A percentile compares a stretch with the other conserved stretches of the same genome.
Evolutionary conservation across 2,113 vertebrate genomes (phyloP).

Genomic region (Cochlearius cochlearius): DNA sequence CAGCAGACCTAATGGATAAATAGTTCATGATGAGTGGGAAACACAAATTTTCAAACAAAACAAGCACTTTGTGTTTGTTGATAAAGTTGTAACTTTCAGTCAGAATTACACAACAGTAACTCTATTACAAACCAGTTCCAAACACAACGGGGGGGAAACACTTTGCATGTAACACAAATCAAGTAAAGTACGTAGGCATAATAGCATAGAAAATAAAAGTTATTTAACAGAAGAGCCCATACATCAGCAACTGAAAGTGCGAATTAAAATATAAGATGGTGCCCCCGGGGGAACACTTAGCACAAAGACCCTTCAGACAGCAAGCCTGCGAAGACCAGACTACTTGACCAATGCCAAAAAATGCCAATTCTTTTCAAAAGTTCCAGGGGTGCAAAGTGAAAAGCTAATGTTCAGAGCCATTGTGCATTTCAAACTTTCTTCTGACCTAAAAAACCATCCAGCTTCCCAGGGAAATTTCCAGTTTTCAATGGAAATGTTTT

Average conservation of each 20-base stretch:
- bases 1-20: background rate
- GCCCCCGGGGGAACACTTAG: conserved; percentile 40
- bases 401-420: conserved; percentile 24
- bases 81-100: conserved; percentile 2
- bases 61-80: background rate
- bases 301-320: conserved; percentile 62
- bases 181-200: conserved; percentile 32
- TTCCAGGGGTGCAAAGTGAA: conserved; percentile 5
- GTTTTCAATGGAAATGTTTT: background rate
- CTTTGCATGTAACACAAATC: conserved; percentile 5
- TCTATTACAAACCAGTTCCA: conserved; percentile 8
- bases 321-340: conserved; percentile 29
- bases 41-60: background rate
- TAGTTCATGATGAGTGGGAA: background rate
- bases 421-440: background rate
- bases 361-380: background rate
- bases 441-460: background rate
- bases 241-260: conserved; percentile 61
- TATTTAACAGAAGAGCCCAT: conserved; percentile 63
- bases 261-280: conserved; percentile 43
- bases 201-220: conserved; percentile 45
- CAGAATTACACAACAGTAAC: background rate
- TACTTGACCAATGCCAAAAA: conserved; percentile 44
- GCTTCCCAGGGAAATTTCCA: background rate
- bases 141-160: background rate